A percentile compares a stretch with the other conserved stretches of the same genome.
Conservation (phyloP, 2,113 vertebrate species). For the Cacatua alba region DNA sequence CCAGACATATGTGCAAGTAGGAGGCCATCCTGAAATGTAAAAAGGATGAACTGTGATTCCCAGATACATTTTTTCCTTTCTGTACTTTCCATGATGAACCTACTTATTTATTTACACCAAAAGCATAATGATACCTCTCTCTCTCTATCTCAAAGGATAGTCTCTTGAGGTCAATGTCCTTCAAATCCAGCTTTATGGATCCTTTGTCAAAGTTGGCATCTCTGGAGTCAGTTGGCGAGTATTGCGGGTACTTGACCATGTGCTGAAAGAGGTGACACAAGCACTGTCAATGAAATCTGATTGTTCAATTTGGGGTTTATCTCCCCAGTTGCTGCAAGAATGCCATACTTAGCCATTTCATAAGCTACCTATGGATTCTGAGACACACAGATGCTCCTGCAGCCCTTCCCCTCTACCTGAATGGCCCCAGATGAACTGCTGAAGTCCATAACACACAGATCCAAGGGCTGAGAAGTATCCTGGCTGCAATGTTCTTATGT, state of each 20-base stretch:
- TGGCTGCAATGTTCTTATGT: neutral
- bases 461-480: neutral
- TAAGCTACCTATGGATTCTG: neutral
- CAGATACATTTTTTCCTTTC: neutral
- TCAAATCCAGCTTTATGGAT: constrained; percentile 82
- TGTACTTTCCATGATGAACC: neutral
- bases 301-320: neutral
- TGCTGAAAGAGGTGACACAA: constrained; percentile 45
- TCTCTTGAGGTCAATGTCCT: constrained; percentile 90
- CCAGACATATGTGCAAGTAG: neutral
- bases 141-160: constrained; percentile 92
- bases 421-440: neutral
- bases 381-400: neutral
- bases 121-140: constrained; percentile 78
- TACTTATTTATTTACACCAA: neutral
- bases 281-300: neutral
- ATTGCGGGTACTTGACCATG: constrained; percentile 38
- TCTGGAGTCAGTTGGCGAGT: constrained; percentile 68
- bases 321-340: neutral
- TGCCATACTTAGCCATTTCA: neutral
- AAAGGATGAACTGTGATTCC: neutral
- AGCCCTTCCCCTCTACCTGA: neutral
- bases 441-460: neutral
- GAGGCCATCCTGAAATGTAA: neutral
- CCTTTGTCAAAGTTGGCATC: constrained; percentile 77